These are phyloP conservation scores for Halesus radiatus DNA, from an alignment of 1,140 invertebrate genomes.

Conservation along the genomic window DNA sequence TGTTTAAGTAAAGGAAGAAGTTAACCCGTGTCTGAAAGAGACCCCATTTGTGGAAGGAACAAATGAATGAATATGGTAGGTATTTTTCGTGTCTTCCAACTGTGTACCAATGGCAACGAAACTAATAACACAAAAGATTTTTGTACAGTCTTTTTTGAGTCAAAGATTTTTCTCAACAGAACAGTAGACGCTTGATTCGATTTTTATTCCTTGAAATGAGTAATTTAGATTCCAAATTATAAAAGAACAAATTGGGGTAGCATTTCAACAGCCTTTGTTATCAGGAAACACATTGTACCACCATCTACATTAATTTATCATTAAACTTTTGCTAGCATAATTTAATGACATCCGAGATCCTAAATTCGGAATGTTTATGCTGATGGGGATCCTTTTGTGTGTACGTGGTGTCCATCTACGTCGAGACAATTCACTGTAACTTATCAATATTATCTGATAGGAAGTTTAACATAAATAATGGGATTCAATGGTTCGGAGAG, in stretches of 20 bases:
- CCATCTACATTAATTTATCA: not conserved
- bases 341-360: not conserved
- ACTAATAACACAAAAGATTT: too few relatives aligned
- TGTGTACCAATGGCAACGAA: too few relatives aligned
- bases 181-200: too few relatives aligned
- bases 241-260: not conserved
- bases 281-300: not conserved
- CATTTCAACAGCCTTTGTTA: not conserved
- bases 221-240: too few relatives aligned
- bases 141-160: too few relatives aligned
- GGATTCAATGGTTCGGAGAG: not conserved
- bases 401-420: not conserved
- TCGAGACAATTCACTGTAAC: not conserved
- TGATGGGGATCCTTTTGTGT: not conserved
- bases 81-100: too few relatives aligned
- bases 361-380: not conserved
- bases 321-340: not conserved
- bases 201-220: too few relatives aligned
- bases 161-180: too few relatives aligned
- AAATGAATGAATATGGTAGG: too few relatives aligned
- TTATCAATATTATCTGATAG: conserved; percentile 18
- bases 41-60: too few relatives aligned
- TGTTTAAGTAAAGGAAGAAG: too few relatives aligned
- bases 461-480: conserved; percentile 6
- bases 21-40: too few relatives aligned